Conservation (phyloP, 2,113 vertebrate genomes). For the Stegastes partitus region DNA sequence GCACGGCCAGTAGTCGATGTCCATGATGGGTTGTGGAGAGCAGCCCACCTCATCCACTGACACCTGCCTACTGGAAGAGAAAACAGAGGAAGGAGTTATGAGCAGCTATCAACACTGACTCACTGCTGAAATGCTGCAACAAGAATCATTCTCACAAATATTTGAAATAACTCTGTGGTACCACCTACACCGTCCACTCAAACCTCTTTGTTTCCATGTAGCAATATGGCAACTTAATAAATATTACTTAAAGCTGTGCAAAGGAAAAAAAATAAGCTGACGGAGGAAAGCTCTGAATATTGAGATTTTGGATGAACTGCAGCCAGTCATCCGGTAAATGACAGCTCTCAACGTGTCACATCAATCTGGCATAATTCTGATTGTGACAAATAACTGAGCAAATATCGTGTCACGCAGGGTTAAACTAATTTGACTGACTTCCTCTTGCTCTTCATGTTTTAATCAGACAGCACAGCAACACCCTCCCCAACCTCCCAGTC, state of each 20-base stretch:
- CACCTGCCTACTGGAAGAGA: slow-evolving; percentile 26
- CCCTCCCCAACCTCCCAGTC: slow-evolving; percentile 15
- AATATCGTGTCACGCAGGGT: neutral
- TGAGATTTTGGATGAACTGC: too few species aligned
- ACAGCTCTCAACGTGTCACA: neutral
- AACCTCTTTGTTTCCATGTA: neutral
- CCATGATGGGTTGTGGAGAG: slow-evolving; percentile 65
- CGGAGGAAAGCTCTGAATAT: too few species aligned
- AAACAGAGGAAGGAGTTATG: neutral
- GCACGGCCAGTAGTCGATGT: slow-evolving; percentile 16
- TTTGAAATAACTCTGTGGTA: neutral
- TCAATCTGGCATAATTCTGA: neutral
- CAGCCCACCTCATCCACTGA: slow-evolving; percentile 55
- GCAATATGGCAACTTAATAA: neutral
- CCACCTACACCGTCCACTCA: neutral
- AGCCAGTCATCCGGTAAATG: slow-evolving; percentile 1
- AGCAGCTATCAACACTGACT: neutral
- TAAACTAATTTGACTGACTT: slow-evolving; percentile 32
- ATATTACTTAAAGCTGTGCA: neutral
- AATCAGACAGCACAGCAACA: slow-evolving; percentile 39
- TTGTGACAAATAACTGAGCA: slow-evolving; percentile 2
- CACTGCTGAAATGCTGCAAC: neutral
- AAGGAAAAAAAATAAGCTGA: too few species aligned
- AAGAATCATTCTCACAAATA: neutral
- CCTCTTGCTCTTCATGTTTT: slow-evolving; percentile 41